Percentiles rank a stretch among this genome's conserved stretches.
Evolutionary conservation across 2,888 invertebrate species (phyloP).

Genomic region (Diabrotica balteata): DNA sequence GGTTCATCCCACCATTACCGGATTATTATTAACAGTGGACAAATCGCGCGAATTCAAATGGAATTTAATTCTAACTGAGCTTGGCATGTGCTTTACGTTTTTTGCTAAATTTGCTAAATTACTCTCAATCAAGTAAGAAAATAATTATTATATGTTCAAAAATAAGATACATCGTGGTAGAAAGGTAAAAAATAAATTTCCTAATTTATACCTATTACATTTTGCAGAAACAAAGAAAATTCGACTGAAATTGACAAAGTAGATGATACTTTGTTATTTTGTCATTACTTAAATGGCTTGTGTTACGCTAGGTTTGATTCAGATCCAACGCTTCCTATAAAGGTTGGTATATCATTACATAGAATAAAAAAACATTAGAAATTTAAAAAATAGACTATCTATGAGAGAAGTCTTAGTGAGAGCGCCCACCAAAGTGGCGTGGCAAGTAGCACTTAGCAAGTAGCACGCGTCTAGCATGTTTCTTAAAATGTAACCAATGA

Average conservation of each 20-base stretch:
- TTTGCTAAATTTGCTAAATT: constrained; percentile 67
- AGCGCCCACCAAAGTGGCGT: too few relatives aligned
- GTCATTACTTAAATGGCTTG: constrained; percentile 60
- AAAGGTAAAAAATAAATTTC: too few relatives aligned
- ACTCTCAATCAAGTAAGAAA: constrained; percentile 61
- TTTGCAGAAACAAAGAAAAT: constrained; percentile 20
- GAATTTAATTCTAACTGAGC: constrained; percentile 69
- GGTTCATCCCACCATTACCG: constrained; percentile 62
- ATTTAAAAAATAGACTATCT: too few relatives aligned
- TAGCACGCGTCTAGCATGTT: too few relatives aligned
- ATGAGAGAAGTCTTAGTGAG: too few relatives aligned
- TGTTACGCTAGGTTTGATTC: constrained; percentile 62
- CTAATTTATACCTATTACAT: too few relatives aligned
- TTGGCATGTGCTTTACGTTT: constrained; percentile 70
- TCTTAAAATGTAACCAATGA: too few relatives aligned
- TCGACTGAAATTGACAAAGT: constrained; percentile 6
- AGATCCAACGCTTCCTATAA: constrained; percentile 54
- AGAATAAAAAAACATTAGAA: too few relatives aligned
- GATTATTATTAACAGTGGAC: constrained; percentile 63
- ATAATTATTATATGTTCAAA: not conserved
- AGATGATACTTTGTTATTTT: constrained; percentile 35
- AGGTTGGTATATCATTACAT: constrained; percentile 44
- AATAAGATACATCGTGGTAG: too few relatives aligned
- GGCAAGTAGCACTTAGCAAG: too few relatives aligned
- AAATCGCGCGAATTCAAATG: constrained; percentile 55